phyloP scores from a whole-genome alignment of 2,888 invertebrate genomes.

The Metalampra italica region DNA sequence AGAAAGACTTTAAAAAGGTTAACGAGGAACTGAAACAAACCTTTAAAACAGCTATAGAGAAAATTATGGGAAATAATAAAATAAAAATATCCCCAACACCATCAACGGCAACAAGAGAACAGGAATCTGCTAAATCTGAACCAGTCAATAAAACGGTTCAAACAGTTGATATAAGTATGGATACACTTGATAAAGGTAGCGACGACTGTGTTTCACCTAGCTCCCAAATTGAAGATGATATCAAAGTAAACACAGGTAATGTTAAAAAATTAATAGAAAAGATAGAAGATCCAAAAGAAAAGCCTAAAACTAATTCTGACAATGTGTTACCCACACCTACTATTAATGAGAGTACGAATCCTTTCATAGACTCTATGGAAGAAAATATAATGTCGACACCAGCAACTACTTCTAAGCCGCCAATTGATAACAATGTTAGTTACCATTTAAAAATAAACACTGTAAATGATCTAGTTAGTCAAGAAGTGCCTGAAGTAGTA shows the following conservation, averaged over 20 bases:
- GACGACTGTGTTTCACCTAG: not conserved
- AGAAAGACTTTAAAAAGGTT: conserved; percentile 53
- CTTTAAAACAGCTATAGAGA: conserved; percentile 59
- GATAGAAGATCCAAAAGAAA: not conserved
- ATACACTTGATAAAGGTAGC: conserved; percentile 2
- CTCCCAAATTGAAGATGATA: not conserved
- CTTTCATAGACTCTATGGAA: conserved; percentile 17
- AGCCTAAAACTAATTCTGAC: not conserved
- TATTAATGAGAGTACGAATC: conserved; percentile 18
- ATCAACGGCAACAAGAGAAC: conserved; percentile 16
- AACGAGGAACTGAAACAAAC: conserved; percentile 57
- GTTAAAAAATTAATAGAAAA: not conserved
- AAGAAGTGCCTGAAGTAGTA: conserved; percentile 21
- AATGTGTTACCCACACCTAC: not conserved
- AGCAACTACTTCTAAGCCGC: conserved; percentile 13
- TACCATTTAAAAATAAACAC: conserved; percentile 69
- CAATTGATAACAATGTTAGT: conserved; percentile 50
- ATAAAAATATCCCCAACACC: conserved; percentile 22
- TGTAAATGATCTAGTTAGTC: conserved; percentile 37
- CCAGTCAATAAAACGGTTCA: not conserved
- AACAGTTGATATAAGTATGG: conserved; percentile 9
- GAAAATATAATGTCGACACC: not conserved
- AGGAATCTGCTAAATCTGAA: not conserved
- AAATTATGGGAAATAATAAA: conserved; percentile 47
- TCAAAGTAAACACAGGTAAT: not conserved